A percentile compares a stretch with the other conserved stretches of the same genome.
These are phyloP conservation scores for Macrochelys suwanniensis DNA, from an alignment of 2,797 vertebrate genomes.

Conservation along the genomic window DNA sequence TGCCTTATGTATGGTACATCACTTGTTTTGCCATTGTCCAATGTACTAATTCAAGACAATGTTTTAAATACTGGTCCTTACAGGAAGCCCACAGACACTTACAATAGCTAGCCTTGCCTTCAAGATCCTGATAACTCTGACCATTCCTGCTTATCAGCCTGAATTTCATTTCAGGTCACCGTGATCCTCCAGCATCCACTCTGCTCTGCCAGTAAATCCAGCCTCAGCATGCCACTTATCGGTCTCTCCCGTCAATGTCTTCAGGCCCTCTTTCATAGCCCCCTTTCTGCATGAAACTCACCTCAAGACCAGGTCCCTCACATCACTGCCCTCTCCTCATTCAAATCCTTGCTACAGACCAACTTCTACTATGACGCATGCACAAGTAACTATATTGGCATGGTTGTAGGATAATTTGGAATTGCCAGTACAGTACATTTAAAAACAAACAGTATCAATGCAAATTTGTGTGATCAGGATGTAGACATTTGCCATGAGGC, in stretches of 20 bases:
- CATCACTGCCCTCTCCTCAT: background rate
- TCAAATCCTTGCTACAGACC: background rate
- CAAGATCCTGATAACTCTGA: background rate
- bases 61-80: background rate
- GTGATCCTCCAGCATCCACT: background rate
- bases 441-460: background rate
- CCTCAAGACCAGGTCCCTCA: background rate
- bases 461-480: background rate
- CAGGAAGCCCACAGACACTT: background rate
- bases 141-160: background rate
- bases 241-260: background rate
- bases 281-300: background rate
- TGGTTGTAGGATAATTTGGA: background rate
- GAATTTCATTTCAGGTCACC: background rate
- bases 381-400: background rate
- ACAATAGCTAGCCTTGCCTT: background rate
- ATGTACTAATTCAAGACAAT: background rate
- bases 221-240: background rate
- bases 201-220: background rate
- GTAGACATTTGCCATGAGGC: background rate
- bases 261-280: background rate
- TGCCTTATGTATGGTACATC: rapidly evolving
- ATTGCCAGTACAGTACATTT: background rate
- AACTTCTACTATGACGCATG: background rate
- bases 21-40: rapidly evolving